Conservation (phyloP, 2,113 vertebrate genomes). For the Poicephalus meyeri region DNA sequence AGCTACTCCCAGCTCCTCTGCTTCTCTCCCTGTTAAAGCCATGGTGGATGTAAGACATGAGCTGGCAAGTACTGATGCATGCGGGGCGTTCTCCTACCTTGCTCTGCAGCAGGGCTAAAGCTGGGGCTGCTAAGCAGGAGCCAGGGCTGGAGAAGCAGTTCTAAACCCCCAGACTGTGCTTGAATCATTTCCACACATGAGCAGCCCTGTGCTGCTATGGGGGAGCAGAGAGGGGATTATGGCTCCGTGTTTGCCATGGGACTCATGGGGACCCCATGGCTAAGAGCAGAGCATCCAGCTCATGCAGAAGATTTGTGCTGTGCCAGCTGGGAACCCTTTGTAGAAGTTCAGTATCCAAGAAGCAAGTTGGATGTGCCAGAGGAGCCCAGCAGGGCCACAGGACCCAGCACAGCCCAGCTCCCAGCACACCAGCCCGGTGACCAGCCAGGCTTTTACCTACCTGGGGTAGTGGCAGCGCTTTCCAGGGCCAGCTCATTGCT, state of each 20-base stretch:
- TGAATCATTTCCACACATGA: accelerated
- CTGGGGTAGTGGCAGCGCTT: neutral
- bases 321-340: neutral
- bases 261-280: accelerated
- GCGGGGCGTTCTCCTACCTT: neutral
- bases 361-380: neutral
- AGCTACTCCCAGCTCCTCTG: neutral
- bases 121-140: neutral
- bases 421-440: neutral
- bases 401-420: neutral
- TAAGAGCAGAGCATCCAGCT: neutral
- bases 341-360: neutral
- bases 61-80: accelerated
- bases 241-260: accelerated
- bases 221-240: neutral
- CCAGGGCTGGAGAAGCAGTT: neutral
- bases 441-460: neutral
- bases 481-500: neutral
- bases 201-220: neutral
- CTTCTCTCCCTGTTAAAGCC: neutral
- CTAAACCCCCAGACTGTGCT: neutral
- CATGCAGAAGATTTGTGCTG: neutral
- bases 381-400: neutral
- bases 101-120: neutral
- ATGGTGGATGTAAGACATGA: accelerated